A percentile compares a stretch with the other conserved stretches of the same genome.
Evolutionary conservation across 2,797 vertebrate genomes (phyloP).

Genomic region (Pseudochirops cupreus): DNA sequence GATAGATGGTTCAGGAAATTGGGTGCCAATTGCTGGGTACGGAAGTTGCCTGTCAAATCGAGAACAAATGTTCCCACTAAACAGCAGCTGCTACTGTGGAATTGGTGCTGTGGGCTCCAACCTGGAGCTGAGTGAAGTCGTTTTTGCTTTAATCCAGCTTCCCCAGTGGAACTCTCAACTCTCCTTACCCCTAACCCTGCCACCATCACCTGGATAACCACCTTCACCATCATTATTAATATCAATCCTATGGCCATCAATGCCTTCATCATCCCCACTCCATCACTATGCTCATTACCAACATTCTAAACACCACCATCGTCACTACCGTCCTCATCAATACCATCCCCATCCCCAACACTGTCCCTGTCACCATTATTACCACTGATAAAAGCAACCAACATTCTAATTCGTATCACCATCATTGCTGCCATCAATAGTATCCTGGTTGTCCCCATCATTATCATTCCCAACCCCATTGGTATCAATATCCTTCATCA

Average conservation of each 20-base stretch:
- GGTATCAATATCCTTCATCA: neutral
- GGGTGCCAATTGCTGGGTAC: neutral
- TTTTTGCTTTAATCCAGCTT: neutral
- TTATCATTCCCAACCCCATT: neutral
- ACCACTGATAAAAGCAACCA: too few species aligned
- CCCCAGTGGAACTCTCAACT: neutral
- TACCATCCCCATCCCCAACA: too few species aligned
- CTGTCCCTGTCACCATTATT: too few species aligned
- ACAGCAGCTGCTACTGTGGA: conserved; percentile 26
- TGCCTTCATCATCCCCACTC: neutral
- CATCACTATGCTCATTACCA: neutral
- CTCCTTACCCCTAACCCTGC: neutral
- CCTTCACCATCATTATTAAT: neutral
- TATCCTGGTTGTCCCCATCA: neutral
- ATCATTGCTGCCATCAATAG: neutral
- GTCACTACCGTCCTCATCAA: too few species aligned
- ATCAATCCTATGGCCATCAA: neutral
- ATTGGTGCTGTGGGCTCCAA: neutral
- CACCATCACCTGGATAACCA: neutral
- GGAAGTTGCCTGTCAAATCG: neutral
- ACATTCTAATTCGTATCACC: neutral
- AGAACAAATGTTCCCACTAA: conserved; percentile 6
- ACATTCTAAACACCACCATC: too few species aligned
- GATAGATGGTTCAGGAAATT: neutral
- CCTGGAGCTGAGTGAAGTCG: neutral